Evolutionary conservation across 1,140 invertebrate genomes (phyloP).

Genomic region (Ostrea edulis): DNA sequence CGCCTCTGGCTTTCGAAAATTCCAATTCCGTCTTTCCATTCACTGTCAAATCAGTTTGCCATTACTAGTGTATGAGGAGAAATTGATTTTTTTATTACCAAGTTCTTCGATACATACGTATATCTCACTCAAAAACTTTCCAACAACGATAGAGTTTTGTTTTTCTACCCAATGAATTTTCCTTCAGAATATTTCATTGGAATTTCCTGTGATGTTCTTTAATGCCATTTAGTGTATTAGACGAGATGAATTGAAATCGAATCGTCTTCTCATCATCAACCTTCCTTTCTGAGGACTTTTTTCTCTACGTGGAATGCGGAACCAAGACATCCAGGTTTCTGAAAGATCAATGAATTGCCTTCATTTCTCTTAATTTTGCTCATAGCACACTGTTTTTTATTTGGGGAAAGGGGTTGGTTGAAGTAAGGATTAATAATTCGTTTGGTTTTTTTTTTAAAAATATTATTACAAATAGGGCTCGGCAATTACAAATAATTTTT

Average conservation of each 20-base stretch:
- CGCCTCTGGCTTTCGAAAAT: not conserved
- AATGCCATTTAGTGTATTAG: not conserved
- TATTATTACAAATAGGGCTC: no score
- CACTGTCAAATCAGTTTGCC: constrained; percentile 27
- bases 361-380: not conserved
- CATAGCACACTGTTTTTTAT: not conserved
- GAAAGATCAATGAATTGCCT: not conserved
- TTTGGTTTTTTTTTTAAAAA: no score
- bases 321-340: not conserved
- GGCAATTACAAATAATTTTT: no score
- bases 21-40: constrained; percentile 14
- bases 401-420: no score
- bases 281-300: not conserved
- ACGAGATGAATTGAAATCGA: not conserved
- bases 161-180: not conserved
- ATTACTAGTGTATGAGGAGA: not conserved
- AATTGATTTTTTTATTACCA: constrained; percentile 36
- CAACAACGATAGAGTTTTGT: not conserved
- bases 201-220: not conserved
- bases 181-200: not conserved
- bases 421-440: no score
- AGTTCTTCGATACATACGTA: constrained; percentile 16
- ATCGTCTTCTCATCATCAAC: not conserved
- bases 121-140: not conserved
- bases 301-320: not conserved